phyloP scores from a whole-genome alignment of 1,140 invertebrate genomes.

The Diuraphis noxia region DNA sequence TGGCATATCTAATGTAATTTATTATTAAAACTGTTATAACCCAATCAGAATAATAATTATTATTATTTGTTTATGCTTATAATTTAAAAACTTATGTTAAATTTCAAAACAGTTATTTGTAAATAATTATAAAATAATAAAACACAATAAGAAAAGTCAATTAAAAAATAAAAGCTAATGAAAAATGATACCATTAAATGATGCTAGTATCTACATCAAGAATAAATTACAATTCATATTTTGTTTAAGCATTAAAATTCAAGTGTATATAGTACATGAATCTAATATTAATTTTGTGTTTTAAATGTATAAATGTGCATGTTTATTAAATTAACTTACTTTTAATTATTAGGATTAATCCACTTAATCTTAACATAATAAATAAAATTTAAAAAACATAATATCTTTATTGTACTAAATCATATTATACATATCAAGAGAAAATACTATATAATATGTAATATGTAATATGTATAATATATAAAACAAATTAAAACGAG shows the following conservation, averaged over 20 bases:
- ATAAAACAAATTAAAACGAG: not conserved
- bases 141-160: not conserved
- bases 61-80: not conserved
- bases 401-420: no score
- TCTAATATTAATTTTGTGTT: no score
- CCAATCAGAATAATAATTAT: not conserved
- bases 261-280: not conserved
- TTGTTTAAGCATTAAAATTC: not conserved
- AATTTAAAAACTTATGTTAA: not conserved
- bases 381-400: no score
- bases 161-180: not conserved
- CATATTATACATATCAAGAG: not conserved
- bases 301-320: no score
- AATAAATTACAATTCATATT: not conserved
- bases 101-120: not conserved
- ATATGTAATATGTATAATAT: not conserved
- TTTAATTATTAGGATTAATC: no score
- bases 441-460: not conserved
- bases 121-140: not conserved
- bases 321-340: not conserved
- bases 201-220: not conserved
- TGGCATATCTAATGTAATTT: not conserved
- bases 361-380: no score
- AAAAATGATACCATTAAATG: not conserved
- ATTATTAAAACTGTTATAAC: no score